A percentile compares a stretch with the other conserved stretches of the same genome.
phyloP scores from a whole-genome alignment of 2,113 vertebrate species.

The Xenopus borealis region DNA sequence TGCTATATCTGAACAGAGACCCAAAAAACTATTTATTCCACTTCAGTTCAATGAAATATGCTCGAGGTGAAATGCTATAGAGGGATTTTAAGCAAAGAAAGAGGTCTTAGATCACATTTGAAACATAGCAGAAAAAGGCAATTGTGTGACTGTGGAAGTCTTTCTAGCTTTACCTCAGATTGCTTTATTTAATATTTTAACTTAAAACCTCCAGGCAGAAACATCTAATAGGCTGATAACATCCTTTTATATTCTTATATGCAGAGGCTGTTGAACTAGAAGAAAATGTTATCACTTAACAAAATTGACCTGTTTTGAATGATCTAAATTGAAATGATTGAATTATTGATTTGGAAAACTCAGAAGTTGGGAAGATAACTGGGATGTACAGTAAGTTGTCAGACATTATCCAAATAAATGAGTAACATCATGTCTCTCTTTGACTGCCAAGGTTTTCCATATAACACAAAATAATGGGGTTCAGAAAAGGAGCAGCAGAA shows the following conservation, averaged over 20 bases:
- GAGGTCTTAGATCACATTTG: constrained; percentile 17
- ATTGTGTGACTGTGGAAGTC: constrained; percentile 3
- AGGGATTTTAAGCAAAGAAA: constrained; percentile 26
- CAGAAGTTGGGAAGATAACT: background rate
- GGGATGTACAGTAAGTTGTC: background rate
- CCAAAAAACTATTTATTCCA: constrained; percentile 8
- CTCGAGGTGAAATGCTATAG: constrained; percentile 35
- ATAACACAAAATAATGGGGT: no score
- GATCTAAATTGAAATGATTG: background rate
- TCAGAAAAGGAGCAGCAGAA: no score
- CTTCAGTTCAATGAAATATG: constrained; percentile 52
- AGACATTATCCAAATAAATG: no score
- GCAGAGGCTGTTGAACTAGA: background rate
- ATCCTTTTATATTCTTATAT: constrained; percentile 1
- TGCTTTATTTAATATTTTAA: constrained; percentile 13
- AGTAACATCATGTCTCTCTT: no score
- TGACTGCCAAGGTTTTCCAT: no score
- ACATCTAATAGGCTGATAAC: background rate
- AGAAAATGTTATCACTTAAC: background rate
- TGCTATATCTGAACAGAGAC: background rate
- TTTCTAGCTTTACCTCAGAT: background rate
- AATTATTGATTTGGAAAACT: background rate
- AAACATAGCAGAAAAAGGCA: constrained; percentile 3
- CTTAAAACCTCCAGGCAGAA: background rate
- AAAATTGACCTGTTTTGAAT: background rate